phyloP scores from a whole-genome alignment of 2,113 vertebrate genomes.

The Hystrix cristata region DNA sequence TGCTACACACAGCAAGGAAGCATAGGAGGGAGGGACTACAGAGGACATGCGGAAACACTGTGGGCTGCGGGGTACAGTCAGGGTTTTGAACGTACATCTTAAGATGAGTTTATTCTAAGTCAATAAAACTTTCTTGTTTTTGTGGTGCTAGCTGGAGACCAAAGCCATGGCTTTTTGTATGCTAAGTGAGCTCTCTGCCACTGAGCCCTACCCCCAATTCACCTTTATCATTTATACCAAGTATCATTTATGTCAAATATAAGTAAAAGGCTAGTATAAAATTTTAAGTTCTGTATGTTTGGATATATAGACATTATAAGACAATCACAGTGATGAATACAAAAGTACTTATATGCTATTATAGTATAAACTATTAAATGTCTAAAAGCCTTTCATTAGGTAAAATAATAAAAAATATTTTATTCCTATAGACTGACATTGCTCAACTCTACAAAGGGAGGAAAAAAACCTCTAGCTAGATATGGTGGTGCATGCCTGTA shows the following conservation, averaged over 20 bases:
- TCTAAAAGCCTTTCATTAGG: neutral
- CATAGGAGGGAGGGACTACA: neutral
- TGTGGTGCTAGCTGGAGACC: neutral
- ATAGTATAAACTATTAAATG: slow-evolving; percentile 29
- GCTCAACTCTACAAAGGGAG: neutral
- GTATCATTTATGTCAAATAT: neutral
- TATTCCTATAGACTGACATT: slow-evolving; percentile 27
- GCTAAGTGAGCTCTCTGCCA: neutral
- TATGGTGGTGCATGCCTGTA: neutral
- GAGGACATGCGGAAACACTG: neutral
- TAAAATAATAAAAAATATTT: neutral
- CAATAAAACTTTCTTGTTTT: neutral
- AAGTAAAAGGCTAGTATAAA: slow-evolving; percentile 12
- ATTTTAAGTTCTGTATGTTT: neutral
- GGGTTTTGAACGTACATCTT: neutral
- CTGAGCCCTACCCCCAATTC: neutral
- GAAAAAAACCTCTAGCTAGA: neutral
- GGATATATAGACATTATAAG: neutral
- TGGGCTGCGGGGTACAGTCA: neutral
- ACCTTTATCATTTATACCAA: neutral
- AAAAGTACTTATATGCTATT: neutral
- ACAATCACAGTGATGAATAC: neutral
- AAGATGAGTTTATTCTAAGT: neutral
- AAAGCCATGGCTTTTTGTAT: neutral
- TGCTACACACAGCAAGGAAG: neutral